These are phyloP conservation scores for Erythrocercus mccallii DNA, from an alignment of 2,113 vertebrate species.

Conservation along the genomic window DNA sequence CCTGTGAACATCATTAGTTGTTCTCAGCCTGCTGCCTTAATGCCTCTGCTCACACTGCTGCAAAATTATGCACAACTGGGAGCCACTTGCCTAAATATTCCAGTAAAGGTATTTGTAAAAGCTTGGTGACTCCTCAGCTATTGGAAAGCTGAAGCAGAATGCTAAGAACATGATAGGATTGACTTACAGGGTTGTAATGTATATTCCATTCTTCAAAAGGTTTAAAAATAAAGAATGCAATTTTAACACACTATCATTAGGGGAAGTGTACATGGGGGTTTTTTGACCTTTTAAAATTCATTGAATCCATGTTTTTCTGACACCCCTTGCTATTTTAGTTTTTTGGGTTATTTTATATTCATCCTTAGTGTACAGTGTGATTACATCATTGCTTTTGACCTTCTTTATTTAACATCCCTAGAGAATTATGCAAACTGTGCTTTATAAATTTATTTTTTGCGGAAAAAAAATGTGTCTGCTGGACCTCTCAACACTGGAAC, in stretches of 20 bases:
- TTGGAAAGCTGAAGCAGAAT: not conserved
- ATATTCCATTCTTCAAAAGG: not conserved
- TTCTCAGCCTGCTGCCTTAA: not conserved
- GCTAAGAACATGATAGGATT: not conserved
- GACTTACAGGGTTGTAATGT: not conserved
- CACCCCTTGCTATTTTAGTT: not conserved
- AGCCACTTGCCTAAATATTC: not conserved
- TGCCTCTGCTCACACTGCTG: rapidly evolving
- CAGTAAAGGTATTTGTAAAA: not conserved
- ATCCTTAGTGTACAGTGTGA: not conserved
- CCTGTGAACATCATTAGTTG: not conserved
- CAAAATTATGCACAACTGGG: not conserved
- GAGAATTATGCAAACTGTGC: not conserved
- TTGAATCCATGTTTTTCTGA: not conserved
- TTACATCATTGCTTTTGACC: not conserved
- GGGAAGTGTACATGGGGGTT: rapidly evolving
- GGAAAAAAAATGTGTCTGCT: not conserved
- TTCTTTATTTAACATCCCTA: not conserved
- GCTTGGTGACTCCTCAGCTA: not conserved
- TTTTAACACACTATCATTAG: not conserved
- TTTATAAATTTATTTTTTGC: rapidly evolving
- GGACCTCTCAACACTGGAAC: not conserved
- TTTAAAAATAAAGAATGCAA: not conserved
- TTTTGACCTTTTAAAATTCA: not conserved
- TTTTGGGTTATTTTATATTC: not conserved